A percentile compares a stretch with the other conserved stretches of the same genome.
These are phyloP conservation scores for Caenorhabditis virilis DNA, from an alignment of 2,888 invertebrate genomes.

Conservation along the genomic window DNA sequence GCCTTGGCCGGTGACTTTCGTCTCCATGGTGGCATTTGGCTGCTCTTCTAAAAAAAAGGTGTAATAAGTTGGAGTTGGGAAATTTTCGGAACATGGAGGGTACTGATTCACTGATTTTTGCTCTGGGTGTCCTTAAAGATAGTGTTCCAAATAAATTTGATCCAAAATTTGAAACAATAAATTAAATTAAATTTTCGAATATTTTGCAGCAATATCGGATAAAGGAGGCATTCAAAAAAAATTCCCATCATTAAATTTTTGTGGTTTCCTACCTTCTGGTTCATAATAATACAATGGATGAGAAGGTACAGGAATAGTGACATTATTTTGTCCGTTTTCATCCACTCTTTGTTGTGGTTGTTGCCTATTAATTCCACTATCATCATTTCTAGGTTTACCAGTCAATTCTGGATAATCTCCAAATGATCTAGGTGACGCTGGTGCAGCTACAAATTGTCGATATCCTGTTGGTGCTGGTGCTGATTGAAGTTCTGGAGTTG, in stretches of 20 bases:
- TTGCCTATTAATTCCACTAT: neutral
- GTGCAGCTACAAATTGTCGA: slow-evolving; percentile 42
- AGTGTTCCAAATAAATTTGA: too few relatives aligned
- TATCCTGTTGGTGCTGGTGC: slow-evolving; percentile 23
- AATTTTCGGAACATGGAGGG: neutral
- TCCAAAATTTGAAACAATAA: too few relatives aligned
- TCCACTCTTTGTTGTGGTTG: neutral
- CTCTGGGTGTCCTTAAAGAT: too few relatives aligned
- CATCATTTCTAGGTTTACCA: slow-evolving; percentile 1
- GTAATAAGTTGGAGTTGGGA: neutral
- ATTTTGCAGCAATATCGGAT: too few relatives aligned
- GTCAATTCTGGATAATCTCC: slow-evolving; percentile 55
- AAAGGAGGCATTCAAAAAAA: too few relatives aligned
- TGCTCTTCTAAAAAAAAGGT: slow-evolving; percentile 43
- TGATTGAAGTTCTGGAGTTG: too few relatives aligned
- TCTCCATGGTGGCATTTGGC: slow-evolving; percentile 69
- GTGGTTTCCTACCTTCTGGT: neutral
- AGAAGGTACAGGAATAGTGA: slow-evolving; percentile 11
- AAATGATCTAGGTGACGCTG: slow-evolving; percentile 36
- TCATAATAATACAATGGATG: slow-evolving; percentile 26
- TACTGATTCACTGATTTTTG: too few relatives aligned
- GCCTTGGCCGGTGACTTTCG: slow-evolving; percentile 64
- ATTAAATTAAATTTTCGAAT: too few relatives aligned
- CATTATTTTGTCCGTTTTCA: slow-evolving; percentile 2
- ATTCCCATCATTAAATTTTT: too few relatives aligned